Evolutionary conservation across 2,888 invertebrate genomes (phyloP).

Genomic region (Villa cingulata): DNA sequence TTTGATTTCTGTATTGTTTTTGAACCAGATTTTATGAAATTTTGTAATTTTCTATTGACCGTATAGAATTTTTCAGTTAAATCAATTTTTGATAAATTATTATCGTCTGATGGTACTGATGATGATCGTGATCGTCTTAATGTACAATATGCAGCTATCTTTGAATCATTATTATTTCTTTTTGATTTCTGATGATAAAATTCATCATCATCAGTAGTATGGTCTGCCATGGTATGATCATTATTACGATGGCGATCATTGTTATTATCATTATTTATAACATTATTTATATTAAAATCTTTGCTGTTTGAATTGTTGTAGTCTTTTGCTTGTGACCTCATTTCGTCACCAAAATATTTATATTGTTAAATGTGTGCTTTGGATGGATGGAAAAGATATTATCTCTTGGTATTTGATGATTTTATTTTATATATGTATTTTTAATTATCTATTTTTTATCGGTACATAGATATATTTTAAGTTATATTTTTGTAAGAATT

Average conservation of each 20-base stretch:
- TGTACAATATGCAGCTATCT: conserved; percentile 11
- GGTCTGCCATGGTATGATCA: too few species aligned
- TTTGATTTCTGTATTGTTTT: neutral
- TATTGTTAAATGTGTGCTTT: too few species aligned
- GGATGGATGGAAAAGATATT: too few species aligned
- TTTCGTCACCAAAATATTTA: neutral
- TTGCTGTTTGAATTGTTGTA: neutral
- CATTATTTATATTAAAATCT: conserved; percentile 3
- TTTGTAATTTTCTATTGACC: conserved; percentile 9
- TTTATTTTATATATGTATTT: neutral
- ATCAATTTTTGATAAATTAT: conserved; percentile 4
- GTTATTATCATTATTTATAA: too few species aligned
- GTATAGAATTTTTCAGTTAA: conserved; percentile 10
- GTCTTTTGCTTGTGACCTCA: conserved; percentile 3
- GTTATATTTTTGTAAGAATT: too few species aligned
- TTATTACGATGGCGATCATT: too few species aligned
- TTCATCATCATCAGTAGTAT: too few species aligned
- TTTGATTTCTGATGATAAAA: neutral
- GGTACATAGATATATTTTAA: too few species aligned
- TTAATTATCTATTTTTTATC: neutral
- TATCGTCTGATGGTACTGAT: neutral
- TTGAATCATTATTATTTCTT: neutral
- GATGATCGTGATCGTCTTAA: conserved; percentile 6
- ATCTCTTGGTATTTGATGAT: neutral
- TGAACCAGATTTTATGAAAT: conserved; percentile 5